A percentile compares a stretch with the other conserved stretches of the same genome.
Evolutionary conservation across 2,113 vertebrate genomes (phyloP).

Genomic region (Campylorhamphus procurvoides): DNA sequence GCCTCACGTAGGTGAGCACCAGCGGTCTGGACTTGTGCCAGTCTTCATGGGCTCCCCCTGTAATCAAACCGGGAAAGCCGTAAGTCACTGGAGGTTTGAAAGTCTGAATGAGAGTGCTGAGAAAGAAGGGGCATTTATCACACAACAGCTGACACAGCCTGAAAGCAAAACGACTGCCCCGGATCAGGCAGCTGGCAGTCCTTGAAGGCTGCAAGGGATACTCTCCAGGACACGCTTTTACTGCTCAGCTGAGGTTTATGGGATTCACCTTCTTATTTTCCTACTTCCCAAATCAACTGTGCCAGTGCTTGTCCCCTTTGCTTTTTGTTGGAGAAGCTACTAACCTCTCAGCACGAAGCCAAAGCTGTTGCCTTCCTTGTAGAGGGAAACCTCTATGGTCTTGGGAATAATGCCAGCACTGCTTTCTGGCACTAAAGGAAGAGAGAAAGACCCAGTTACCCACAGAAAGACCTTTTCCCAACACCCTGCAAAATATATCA

Average conservation of each 20-base stretch:
- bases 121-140: background rate
- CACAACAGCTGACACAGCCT: background rate
- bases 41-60: conserved; percentile 96
- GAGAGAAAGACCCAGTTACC: background rate
- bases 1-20: conserved; percentile 89
- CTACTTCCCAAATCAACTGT: background rate
- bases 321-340: conserved; percentile 16
- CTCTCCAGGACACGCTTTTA: background rate
- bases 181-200: background rate
- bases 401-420: conserved; percentile 86
- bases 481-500: background rate
- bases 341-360: conserved; percentile 96
- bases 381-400: conserved; percentile 91
- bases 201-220: background rate
- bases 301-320: background rate
- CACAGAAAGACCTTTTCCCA: background rate
- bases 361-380: conserved; percentile 96
- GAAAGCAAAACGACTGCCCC: background rate
- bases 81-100: background rate
- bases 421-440: conserved; percentile 84
- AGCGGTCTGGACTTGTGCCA: conserved; percentile 92
- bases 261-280: background rate
- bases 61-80: background rate
- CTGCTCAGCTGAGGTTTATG: background rate
- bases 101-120: background rate